These are phyloP conservation scores for Pseudochirops corinnae DNA, from an alignment of 2,797 vertebrate species.

Conservation along the genomic window DNA sequence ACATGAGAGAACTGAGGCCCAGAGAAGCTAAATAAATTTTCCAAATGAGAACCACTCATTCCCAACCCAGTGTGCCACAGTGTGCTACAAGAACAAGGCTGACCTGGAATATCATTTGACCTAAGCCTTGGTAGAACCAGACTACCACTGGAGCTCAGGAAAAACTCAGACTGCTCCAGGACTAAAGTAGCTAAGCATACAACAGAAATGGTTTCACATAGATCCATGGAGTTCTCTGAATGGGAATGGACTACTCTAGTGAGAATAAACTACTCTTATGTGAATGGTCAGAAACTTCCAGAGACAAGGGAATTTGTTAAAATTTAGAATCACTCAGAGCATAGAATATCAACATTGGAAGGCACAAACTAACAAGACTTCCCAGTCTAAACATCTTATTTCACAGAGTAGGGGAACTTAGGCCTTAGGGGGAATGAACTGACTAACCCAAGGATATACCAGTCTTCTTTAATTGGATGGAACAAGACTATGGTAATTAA, in stretches of 20 bases:
- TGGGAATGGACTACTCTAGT: background rate
- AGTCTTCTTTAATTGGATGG: background rate
- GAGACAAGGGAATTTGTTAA: background rate
- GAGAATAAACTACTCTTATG: background rate
- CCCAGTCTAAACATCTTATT: background rate
- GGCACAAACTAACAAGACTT: background rate
- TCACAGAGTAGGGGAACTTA: background rate
- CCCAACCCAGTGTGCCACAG: background rate
- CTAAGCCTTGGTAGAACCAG: background rate
- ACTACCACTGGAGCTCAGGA: background rate
- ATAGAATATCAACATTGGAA: background rate
- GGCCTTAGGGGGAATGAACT: background rate
- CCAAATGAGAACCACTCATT: background rate
- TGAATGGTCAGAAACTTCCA: background rate
- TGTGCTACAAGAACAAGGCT: background rate
- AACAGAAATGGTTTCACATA: background rate
- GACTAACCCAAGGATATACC: background rate
- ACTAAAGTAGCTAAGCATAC: background rate
- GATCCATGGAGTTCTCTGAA: background rate
- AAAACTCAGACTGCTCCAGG: background rate
- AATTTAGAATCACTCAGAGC: background rate
- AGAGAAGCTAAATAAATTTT: background rate
- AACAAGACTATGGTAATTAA: background rate
- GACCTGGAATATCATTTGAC: background rate
- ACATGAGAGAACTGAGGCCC: background rate